Percentiles rank a stretch among this genome's conserved stretches.
These are phyloP conservation scores for Lophius americanus DNA, from an alignment of 2,797 vertebrate species.

Conservation along the genomic window DNA sequence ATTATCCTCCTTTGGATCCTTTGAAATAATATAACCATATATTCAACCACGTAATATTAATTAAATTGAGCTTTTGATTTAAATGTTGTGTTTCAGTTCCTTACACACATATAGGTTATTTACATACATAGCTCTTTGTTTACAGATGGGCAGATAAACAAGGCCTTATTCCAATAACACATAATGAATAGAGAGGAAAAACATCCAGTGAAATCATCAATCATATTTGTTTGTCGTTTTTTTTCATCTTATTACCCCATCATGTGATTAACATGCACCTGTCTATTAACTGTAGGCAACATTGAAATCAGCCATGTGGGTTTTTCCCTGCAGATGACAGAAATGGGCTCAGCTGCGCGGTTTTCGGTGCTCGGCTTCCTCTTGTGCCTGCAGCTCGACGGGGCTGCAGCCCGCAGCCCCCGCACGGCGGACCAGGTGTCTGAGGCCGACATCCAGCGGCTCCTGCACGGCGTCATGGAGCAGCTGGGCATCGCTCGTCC, in stretches of 20 bases:
- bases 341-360: constrained; percentile 56
- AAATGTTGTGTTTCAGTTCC: background rate
- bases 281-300: background rate
- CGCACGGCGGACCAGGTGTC: constrained; percentile 89
- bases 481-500: constrained; percentile 95
- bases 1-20: background rate
- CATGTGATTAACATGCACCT: background rate
- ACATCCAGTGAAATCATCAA: background rate
- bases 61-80: background rate
- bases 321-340: constrained; percentile 38
- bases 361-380: constrained; percentile 78
- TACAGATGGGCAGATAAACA: constrained; percentile 37
- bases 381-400: constrained; percentile 73
- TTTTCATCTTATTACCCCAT: background rate
- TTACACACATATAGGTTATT: background rate
- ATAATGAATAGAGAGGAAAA: background rate
- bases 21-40: background rate
- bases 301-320: background rate
- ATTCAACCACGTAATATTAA: rapidly evolving
- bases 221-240: too few species aligned
- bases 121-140: constrained; percentile 42
- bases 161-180: background rate
- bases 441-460: constrained; percentile 93
- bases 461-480: constrained; percentile 97
- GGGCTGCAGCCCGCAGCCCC: constrained; percentile 82